Conservation (phyloP, 2,113 vertebrate species). For the Istiophorus platypterus region DNA sequence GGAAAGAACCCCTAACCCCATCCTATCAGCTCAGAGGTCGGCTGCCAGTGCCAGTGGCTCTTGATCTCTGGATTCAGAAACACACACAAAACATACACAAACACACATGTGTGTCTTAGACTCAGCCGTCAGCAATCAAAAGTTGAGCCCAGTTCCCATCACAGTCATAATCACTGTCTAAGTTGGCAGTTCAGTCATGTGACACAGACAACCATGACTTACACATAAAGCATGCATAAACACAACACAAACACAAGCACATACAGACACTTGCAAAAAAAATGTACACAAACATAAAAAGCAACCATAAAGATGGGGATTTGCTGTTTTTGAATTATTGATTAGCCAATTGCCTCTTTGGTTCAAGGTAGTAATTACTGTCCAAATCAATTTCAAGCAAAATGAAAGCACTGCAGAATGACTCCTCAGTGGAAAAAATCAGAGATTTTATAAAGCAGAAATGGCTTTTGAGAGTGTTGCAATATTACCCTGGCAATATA, state of each 20-base stretch:
- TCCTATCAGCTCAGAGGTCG: slow-evolving; percentile 67
- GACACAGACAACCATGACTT: not conserved
- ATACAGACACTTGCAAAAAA: not conserved
- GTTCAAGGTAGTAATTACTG: not conserved
- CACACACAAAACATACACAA: not conserved
- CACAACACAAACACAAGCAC: slow-evolving; percentile 7
- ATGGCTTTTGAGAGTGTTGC: not conserved
- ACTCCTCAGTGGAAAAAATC: not conserved
- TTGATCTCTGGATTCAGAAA: slow-evolving; percentile 46
- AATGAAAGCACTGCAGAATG: not conserved
- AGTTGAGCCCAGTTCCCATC: slow-evolving; percentile 30
- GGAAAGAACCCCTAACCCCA: slow-evolving; percentile 61
- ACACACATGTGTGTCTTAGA: not conserved
- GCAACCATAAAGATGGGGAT: not conserved
- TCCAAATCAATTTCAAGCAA: not conserved
- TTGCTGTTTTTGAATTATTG: not conserved
- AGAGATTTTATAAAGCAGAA: not conserved
- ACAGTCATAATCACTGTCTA: not conserved
- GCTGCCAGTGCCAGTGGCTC: slow-evolving; percentile 42
- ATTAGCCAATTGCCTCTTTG: not conserved
- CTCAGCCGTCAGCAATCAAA: not conserved
- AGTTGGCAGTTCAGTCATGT: not conserved
- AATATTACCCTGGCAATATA: slow-evolving; percentile 16
- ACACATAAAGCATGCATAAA: not conserved
- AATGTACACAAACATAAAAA: not conserved